Percentiles rank a stretch among this genome's conserved stretches.
phyloP scores from a whole-genome alignment of 2,888 invertebrate species.

The Allophyes oxyacanthae region DNA sequence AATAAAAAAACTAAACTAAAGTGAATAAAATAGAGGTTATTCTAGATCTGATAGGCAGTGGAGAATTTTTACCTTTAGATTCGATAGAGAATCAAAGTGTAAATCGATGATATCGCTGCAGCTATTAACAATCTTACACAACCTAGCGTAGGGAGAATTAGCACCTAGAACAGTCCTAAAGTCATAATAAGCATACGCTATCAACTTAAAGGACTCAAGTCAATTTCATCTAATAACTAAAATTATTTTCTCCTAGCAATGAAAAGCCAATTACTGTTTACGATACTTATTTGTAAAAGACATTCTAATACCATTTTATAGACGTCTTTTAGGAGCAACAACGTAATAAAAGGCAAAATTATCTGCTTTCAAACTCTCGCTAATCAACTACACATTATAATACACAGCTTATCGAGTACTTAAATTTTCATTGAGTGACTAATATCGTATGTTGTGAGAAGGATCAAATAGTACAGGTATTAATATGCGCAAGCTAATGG shows the following conservation, averaged over 20 bases:
- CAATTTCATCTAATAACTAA: conserved; percentile 1
- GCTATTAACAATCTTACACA: too few relatives aligned
- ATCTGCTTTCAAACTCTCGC: conserved; percentile 2
- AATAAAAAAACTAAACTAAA: too few relatives aligned
- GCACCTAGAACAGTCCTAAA: too few relatives aligned
- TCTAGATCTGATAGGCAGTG: too few relatives aligned
- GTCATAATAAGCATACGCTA: not conserved
- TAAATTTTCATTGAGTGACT: conserved; percentile 11
- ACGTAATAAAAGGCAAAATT: conserved; percentile 17
- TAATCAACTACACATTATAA: conserved; percentile 16
- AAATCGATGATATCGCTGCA: too few relatives aligned
- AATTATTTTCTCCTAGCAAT: conserved; percentile 3
- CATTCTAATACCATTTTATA: conserved; percentile 3
- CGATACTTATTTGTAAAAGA: conserved; percentile 11
- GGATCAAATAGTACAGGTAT: not conserved
- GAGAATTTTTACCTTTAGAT: too few relatives aligned
- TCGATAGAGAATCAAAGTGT: too few relatives aligned
- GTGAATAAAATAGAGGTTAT: too few relatives aligned
- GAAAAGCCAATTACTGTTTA: conserved; percentile 11
- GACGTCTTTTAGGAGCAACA: not conserved
- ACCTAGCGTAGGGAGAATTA: too few relatives aligned
- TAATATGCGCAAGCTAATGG: not conserved
- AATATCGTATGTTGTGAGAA: not conserved
- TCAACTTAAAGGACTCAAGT: not conserved
- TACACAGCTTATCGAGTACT: conserved; percentile 2